Base-by-base conservation (phyloP, 2,113 vertebrate genomes). In the Loxodonta africana region DNA sequence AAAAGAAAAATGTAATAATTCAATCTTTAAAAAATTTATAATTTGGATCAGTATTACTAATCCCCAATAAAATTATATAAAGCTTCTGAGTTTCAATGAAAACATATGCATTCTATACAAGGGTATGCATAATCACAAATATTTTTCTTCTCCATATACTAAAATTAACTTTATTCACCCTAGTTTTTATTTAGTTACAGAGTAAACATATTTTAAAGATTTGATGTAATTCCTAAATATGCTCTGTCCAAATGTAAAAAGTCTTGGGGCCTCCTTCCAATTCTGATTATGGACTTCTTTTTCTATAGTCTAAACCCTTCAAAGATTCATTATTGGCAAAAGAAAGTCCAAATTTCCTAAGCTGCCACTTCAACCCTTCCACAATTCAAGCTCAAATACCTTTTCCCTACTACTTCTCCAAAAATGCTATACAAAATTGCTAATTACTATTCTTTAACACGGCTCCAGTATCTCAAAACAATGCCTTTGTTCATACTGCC, bases 21-120 rank as follows among this genome's bases (percentile, higher is more conserved):
- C 44, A 78, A 73, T 71, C 71, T 80, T 80, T 26, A 80, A 80
- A 90, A 51, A 90, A 76, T 57, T 33, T 67, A 30, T 69, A 73
- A 90, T 86, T 90, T 76, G 85, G 15, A 81, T 76, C 5, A 60
- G 7, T 86, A 90, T 78, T 77, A 65, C 18, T 85, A 77, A 88
- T 28, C 80, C 18, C 57, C 25, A 48, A 85, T 71, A 93, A 88
- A 78, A 53, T 63, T 44, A 86, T 62, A 46, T 85, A 37, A 62
- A 44, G 8, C 74, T 95, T 86, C 65, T 15, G 89, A 92, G 89
- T 89, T 95, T 74, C 81, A 95, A 67, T 76, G n/a, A 67, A 93
- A 82, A 86, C 10, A 74, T 33, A 37, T 12, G 2, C 73, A 81
- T 63, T 80, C 77, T 53, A 85, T 65, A 46, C 48, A 94, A 84